Conservation (phyloP, 2,888 invertebrate species). For the Stenoptilia bipunctidactyla region DNA sequence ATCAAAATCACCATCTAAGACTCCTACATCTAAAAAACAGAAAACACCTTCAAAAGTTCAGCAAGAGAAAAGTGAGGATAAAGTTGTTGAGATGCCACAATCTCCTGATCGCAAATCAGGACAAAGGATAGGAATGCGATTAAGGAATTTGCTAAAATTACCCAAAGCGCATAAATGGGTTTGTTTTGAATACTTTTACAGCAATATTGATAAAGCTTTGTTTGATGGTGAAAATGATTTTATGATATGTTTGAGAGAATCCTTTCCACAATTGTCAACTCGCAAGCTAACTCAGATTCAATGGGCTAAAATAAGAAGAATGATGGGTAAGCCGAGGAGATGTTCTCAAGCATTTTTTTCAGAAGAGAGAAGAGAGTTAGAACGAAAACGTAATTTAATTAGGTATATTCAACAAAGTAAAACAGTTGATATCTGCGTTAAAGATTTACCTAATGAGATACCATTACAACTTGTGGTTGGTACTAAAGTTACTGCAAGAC, state of each 20-base stretch:
- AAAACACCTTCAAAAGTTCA: conserved; percentile 69
- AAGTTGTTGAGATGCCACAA: conserved; percentile 42
- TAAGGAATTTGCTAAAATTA: conserved; percentile 93
- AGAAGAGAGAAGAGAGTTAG: conserved; percentile 92
- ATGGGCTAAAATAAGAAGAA: conserved; percentile 94
- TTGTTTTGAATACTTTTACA: conserved; percentile 99
- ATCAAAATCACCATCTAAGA: conserved; percentile 51
- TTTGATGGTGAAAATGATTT: conserved; percentile 98
- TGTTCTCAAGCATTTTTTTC: conserved; percentile 96
- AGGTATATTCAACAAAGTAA: conserved; percentile 94
- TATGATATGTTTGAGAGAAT: conserved; percentile 91
- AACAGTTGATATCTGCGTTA: conserved; percentile 81
- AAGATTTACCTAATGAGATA: conserved; percentile 94
- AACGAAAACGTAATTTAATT: conserved; percentile 91
- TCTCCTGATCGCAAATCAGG: conserved; percentile 88
- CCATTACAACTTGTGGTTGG: conserved; percentile 95
- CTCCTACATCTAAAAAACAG: conserved; percentile 54
- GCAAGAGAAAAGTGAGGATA: conserved; percentile 56
- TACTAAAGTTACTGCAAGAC: conserved; percentile 91
- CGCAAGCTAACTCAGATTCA: conserved; percentile 88
- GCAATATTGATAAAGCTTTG: conserved; percentile 94
- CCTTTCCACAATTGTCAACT: conserved; percentile 92
- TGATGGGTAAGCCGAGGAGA: conserved; percentile 97
- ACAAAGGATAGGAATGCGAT: conserved; percentile 88
- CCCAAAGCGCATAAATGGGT: conserved; percentile 99